These are phyloP conservation scores for Nymphalis polychloros DNA, from an alignment of 2,888 invertebrate genomes.

Conservation along the genomic window DNA sequence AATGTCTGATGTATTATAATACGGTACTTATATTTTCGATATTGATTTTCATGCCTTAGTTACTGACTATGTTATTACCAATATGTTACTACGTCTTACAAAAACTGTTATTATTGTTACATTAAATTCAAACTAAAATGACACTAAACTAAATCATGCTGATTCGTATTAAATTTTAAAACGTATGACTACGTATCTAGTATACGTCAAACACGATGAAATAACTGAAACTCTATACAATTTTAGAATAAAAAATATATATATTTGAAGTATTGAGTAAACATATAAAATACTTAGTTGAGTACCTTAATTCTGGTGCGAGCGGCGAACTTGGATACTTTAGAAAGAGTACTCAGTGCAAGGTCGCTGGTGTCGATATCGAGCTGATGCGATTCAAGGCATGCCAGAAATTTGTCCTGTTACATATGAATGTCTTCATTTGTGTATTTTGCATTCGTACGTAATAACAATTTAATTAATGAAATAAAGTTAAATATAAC, in stretches of 20 bases:
- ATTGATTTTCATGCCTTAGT: conserved; percentile 70
- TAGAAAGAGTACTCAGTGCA: conserved; percentile 92
- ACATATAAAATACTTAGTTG: neutral
- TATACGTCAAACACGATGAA: neutral
- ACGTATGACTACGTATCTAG: conserved; percentile 3
- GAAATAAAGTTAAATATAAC: too few relatives aligned
- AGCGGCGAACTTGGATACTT: conserved; percentile 94
- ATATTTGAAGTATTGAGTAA: neutral
- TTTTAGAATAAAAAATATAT: neutral
- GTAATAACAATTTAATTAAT: too few relatives aligned
- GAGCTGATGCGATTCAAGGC: conserved; percentile 89
- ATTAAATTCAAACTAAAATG: conserved; percentile 55
- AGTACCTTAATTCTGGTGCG: conserved; percentile 89
- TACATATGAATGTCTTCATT: too few relatives aligned
- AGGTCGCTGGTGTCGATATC: conserved; percentile 95
- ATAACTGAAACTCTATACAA: neutral
- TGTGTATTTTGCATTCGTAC: too few relatives aligned
- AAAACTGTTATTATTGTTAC: conserved; percentile 50
- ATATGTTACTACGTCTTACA: conserved; percentile 29
- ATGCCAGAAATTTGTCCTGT: conserved; percentile 90
- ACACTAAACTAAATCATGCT: conserved; percentile 52
- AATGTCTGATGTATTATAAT: conserved; percentile 4
- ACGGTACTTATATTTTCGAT: conserved; percentile 39
- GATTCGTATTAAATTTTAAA: conserved; percentile 21
- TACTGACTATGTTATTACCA: conserved; percentile 46